A percentile compares a stretch with the other conserved stretches of the same genome.
phyloP scores from a whole-genome alignment of 2,888 invertebrate species.

The Harmothoe impar region DNA sequence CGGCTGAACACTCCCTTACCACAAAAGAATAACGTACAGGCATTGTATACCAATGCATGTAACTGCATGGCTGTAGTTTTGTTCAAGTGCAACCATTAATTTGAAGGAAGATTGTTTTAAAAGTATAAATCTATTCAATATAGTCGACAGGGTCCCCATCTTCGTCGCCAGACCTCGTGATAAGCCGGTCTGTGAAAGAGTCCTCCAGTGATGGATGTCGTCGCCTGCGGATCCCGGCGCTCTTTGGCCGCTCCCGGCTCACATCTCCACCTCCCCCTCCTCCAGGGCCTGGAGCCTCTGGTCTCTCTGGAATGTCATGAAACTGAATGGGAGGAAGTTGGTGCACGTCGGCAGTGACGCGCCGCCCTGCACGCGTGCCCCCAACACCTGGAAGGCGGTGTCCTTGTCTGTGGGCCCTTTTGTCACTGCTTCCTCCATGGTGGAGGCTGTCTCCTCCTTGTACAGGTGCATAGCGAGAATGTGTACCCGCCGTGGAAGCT shows the following conservation, averaged over 20 bases:
- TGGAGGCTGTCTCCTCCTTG: not conserved
- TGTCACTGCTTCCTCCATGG: not conserved
- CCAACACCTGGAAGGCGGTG: no score
- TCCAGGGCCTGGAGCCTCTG: conserved; percentile 45
- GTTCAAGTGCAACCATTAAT: no score
- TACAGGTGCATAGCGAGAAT: not conserved
- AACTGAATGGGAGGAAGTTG: conserved; percentile 59
- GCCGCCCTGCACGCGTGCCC: not conserved
- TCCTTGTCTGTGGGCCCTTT: not conserved
- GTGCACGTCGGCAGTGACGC: conserved; percentile 60
- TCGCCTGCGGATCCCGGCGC: not conserved
- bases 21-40: no score
- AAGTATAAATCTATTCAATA: not conserved
- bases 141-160: not conserved
- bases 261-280: not conserved
- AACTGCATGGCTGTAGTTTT: no score
- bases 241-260: conserved; percentile 25
- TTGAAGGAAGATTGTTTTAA: no score
- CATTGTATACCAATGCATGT: no score
- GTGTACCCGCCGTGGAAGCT: not conserved
- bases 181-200: not conserved
- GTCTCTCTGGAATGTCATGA: conserved; percentile 56
- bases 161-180: not conserved
- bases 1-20: no score
- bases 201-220: not conserved